Evolutionary conservation across 2,113 vertebrate species (phyloP).

Genomic region (Macaca fascicularis): DNA sequence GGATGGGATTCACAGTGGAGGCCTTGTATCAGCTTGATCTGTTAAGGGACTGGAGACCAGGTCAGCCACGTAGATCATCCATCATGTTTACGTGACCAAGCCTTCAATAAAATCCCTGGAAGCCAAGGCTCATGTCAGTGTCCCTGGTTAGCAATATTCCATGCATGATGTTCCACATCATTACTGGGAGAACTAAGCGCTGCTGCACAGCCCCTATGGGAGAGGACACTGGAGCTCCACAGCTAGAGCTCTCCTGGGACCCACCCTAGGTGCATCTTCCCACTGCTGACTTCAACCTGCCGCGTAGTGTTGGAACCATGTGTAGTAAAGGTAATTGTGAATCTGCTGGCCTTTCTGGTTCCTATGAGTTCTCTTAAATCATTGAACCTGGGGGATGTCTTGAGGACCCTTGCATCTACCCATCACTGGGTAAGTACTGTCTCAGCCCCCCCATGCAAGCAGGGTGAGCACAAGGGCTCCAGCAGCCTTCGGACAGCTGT

Average conservation of each 20-base stretch:
- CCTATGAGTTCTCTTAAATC: background rate
- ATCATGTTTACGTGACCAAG: background rate
- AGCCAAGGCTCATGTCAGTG: background rate
- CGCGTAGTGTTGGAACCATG: background rate
- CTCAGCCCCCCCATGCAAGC: background rate
- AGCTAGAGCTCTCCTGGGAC: background rate
- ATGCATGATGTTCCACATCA: background rate
- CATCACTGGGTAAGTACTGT: background rate
- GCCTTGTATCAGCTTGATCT: background rate
- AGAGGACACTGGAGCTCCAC: background rate
- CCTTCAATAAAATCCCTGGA: background rate
- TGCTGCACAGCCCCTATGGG: background rate
- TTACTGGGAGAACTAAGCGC: background rate
- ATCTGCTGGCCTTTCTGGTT: background rate
- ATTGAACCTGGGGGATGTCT: background rate
- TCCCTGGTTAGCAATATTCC: background rate
- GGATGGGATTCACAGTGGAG: background rate
- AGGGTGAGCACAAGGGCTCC: background rate
- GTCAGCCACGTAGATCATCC: background rate
- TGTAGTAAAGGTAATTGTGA: background rate
- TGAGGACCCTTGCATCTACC: no score
- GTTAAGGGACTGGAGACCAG: background rate
- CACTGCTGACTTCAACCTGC: background rate
- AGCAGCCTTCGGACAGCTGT: no score
- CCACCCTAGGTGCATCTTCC: no score